Conservation (phyloP, 1,140 invertebrate species). For the Listronotus bonariensis region DNA sequence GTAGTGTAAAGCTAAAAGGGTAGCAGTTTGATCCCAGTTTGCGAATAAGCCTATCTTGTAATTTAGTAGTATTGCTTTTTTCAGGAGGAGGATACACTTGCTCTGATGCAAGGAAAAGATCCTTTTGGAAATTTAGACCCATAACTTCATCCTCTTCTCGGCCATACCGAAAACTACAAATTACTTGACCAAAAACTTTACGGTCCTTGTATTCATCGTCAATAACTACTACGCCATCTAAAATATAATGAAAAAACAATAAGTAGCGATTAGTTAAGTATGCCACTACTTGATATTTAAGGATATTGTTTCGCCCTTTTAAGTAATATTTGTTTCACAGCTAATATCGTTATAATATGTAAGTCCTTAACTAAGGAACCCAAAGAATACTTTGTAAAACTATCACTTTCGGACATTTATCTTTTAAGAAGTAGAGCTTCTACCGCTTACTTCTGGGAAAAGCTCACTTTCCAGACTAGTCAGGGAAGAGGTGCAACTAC, state of each 20-base stretch:
- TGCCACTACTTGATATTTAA: too few species aligned
- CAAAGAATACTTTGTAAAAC: too few species aligned
- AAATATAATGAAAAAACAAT: slow-evolving; percentile 4
- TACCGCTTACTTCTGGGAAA: too few species aligned
- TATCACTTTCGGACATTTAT: too few species aligned
- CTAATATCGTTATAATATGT: too few species aligned
- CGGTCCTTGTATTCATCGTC: slow-evolving; percentile 88
- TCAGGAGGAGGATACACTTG: slow-evolving; percentile 82
- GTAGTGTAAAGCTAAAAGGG: slow-evolving; percentile 87
- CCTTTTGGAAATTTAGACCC: slow-evolving; percentile 97
- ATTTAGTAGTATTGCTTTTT: slow-evolving; percentile 63
- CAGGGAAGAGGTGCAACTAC: too few species aligned
- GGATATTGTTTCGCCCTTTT: too few species aligned
- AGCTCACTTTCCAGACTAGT: too few species aligned
- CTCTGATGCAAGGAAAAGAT: slow-evolving; percentile 86
- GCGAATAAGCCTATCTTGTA: slow-evolving; percentile 85
- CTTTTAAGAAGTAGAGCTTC: too few species aligned
- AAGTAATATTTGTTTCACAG: too few species aligned
- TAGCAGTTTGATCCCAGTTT: slow-evolving; percentile 91
- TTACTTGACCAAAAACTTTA: slow-evolving; percentile 90
- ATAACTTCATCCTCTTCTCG: slow-evolving; percentile 98
- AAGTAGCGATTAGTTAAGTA: too few species aligned
- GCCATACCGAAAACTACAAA: slow-evolving; percentile 97
- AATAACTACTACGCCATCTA: slow-evolving; percentile 92
- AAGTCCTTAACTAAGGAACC: too few species aligned